Percentiles rank a stretch among this genome's conserved stretches.
phyloP scores from a whole-genome alignment of 2,888 invertebrate genomes.

The Synanthedon tipuliformis region DNA sequence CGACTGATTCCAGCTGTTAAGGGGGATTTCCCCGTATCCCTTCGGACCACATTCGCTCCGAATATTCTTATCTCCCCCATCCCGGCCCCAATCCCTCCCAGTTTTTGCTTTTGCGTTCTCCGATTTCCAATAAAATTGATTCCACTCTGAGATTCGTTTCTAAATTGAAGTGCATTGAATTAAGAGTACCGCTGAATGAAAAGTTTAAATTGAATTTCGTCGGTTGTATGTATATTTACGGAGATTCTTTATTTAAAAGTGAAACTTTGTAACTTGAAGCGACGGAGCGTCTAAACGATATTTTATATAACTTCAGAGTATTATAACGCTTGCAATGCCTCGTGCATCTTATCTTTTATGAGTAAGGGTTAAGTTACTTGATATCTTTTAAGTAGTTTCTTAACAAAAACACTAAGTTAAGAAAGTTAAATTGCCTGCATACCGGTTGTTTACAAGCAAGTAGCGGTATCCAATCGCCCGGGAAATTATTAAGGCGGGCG shows the following conservation, averaged over 20 bases:
- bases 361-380: neutral
- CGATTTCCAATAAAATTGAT: slow-evolving; percentile 39
- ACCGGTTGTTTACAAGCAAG: slow-evolving; percentile 37
- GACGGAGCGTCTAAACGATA: too few relatives aligned
- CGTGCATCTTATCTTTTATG: too few relatives aligned
- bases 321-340: too few relatives aligned
- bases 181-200: slow-evolving; percentile 43
- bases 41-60: slow-evolving; percentile 21
- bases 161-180: slow-evolving; percentile 44
- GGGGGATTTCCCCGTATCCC: slow-evolving; percentile 22
- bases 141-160: slow-evolving; percentile 20
- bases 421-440: slow-evolving; percentile 44
- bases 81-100: slow-evolving; percentile 21
- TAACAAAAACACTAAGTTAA: neutral
- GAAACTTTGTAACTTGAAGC: too few relatives aligned
- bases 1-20: slow-evolving; percentile 37
- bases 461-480: slow-evolving; percentile 41
- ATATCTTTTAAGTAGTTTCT: neutral
- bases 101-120: slow-evolving; percentile 20
- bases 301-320: too few relatives aligned
- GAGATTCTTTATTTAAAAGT: neutral
- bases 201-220: slow-evolving; percentile 18
- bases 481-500: slow-evolving; percentile 44
- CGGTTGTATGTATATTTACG: neutral
- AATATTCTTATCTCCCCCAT: slow-evolving; percentile 29